Base-by-base conservation (phyloP, 2,888 invertebrate genomes). In the Anagyrus pseudococci region DNA sequence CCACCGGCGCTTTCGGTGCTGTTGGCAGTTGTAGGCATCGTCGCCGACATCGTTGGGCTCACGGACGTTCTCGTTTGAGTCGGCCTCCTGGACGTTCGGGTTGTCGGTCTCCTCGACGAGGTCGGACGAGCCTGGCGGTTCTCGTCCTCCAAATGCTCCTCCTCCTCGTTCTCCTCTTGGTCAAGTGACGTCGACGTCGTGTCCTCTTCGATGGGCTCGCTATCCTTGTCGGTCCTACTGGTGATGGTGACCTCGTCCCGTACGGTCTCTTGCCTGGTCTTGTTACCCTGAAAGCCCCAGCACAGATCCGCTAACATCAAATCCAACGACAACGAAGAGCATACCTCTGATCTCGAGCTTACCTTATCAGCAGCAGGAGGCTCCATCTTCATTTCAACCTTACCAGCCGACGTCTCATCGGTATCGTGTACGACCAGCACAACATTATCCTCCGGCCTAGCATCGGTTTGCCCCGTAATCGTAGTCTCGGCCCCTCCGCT, bases 111-210 rank as follows among this genome's bases (percentile, higher is more conserved):
- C n/a, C n/a, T n/a, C n/a, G n/a, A n/a, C 70, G 1, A 77, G 10
- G 22, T 76, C 62, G 0, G 69, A 66, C 20, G 78, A 54, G 8
- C 72, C 63, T 57, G 78, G 79, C 0, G 77, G 72, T 67, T 69
- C 62, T 25, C 80, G 79, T 4, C 72, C 73, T 29, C 29, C 13
- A 37, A 15, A 15, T 37, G 8, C 4, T 10, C 4, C 33, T 37
- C 4, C 4, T 37, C n/a, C n/a, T n/a, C n/a, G n/a, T n/a, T n/a
- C n/a, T n/a, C n/a, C n/a, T n/a, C n/a, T n/a, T n/a, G n/a, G n/a
- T n/a, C n/a, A n/a, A n/a, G n/a, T n/a, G n/a, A 8, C 2, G 33
- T 2, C 2, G 33, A 37, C 33, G 33, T 15, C 33, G 33, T 15
- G 33, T 37, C 29, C 29, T 29, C 29, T 29, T 29, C 6, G 29